These are phyloP conservation scores for Poliocrania exsul DNA, from an alignment of 2,797 vertebrate species.

Conservation along the genomic window DNA sequence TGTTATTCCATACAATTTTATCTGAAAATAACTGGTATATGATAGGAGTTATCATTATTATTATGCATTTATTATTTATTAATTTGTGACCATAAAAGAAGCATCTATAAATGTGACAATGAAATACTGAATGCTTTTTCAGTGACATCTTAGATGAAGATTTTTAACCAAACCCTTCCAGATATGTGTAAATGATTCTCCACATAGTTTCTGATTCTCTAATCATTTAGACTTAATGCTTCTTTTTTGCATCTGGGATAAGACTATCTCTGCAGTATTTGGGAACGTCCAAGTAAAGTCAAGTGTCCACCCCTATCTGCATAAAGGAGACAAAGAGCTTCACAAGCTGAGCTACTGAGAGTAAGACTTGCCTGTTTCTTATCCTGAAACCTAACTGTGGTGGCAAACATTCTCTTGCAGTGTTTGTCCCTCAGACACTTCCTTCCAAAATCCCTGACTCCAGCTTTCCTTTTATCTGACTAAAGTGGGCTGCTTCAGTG, in stretches of 20 bases:
- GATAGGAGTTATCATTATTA: background rate
- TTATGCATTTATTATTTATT: background rate
- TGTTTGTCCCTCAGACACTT: background rate
- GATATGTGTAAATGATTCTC: background rate
- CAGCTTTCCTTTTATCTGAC: background rate
- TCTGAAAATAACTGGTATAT: background rate
- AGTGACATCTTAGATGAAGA: background rate
- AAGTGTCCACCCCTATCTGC: background rate
- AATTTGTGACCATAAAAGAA: background rate
- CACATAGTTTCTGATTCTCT: background rate
- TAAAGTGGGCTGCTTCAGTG: background rate
- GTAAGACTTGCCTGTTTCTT: background rate
- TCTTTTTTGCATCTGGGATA: background rate
- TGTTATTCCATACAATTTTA: background rate
- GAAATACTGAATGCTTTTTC: background rate
- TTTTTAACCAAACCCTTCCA: background rate
- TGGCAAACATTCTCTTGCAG: background rate
- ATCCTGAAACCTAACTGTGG: background rate
- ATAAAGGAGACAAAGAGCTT: background rate
- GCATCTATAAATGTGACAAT: background rate
- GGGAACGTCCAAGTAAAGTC: background rate
- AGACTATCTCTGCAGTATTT: background rate
- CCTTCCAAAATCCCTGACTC: background rate
- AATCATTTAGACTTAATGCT: background rate
- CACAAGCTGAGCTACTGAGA: background rate